Evolutionary conservation across 2,797 vertebrate species (phyloP).

Genomic region (Smutsia temminckii): DNA sequence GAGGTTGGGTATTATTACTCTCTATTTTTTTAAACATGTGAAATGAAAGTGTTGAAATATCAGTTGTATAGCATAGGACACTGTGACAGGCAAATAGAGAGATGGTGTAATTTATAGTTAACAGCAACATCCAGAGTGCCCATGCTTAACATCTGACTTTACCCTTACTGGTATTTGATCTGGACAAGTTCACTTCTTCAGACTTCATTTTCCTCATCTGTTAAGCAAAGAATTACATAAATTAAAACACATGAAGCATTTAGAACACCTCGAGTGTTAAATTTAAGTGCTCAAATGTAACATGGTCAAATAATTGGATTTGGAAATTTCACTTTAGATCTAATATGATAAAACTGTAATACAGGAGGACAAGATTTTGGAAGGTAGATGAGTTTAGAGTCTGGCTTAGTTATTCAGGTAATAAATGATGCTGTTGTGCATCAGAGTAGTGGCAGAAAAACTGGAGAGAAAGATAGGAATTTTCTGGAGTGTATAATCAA

Average conservation of each 20-base stretch:
- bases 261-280: not conserved
- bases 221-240: not conserved
- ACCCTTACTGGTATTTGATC: not conserved
- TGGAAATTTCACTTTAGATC: not conserved
- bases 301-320: not conserved
- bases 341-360: not conserved
- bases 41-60: not conserved
- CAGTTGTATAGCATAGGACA: not conserved
- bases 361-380: not conserved
- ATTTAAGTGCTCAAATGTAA: not conserved
- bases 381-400: not conserved
- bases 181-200: not conserved
- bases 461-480: not conserved
- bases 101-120: not conserved
- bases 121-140: not conserved
- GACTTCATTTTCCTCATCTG: not conserved
- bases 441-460: not conserved
- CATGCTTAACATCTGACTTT: not conserved
- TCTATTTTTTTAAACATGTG: not conserved
- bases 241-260: not conserved
- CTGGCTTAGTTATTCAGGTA: not conserved
- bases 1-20: not conserved
- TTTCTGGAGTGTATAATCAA: not conserved
- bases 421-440: not conserved
- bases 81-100: not conserved